A percentile compares a stretch with the other conserved stretches of the same genome.
Evolutionary conservation across 1,140 invertebrate species (phyloP).

Genomic region (Asobara japonica): DNA sequence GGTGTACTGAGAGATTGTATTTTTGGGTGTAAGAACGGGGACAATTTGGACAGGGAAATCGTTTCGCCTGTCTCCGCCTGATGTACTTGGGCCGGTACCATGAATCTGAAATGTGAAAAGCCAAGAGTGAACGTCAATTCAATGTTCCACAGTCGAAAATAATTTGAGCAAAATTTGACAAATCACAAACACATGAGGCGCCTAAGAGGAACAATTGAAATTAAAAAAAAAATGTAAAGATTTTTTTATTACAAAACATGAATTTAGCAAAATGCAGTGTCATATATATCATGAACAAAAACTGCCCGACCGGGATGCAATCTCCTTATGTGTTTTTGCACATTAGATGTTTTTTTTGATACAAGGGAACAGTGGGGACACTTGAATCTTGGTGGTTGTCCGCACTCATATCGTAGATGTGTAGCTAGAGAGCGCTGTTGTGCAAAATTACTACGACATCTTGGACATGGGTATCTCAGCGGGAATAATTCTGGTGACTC

Average conservation of each 20-base stretch:
- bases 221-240: too few relatives aligned
- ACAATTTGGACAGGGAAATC: constrained; percentile 61
- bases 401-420: constrained; percentile 66
- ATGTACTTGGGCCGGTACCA: background rate
- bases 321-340: constrained; percentile 51
- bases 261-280: background rate
- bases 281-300: constrained; percentile 39
- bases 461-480: constrained; percentile 58
- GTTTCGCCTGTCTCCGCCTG: background rate
- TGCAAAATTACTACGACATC: constrained; percentile 67
- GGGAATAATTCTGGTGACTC: background rate
- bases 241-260: background rate
- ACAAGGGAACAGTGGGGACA: constrained; percentile 60
- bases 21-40: constrained; percentile 49
- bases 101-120: background rate
- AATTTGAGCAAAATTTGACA: too few relatives aligned
- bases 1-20: constrained; percentile 65
- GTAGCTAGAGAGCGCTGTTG: constrained; percentile 65
- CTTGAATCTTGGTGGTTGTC: constrained; percentile 65
- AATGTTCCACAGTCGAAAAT: background rate
- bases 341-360: constrained; percentile 51
- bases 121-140: background rate
- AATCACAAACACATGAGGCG: background rate
- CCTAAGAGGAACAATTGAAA: background rate
- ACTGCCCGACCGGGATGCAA: constrained; percentile 42